Evolutionary conservation across 2,888 invertebrate species (phyloP), one percentile per base, ranked within the genome.

Genomic region (Zhuqinia jingwanae): DNA sequence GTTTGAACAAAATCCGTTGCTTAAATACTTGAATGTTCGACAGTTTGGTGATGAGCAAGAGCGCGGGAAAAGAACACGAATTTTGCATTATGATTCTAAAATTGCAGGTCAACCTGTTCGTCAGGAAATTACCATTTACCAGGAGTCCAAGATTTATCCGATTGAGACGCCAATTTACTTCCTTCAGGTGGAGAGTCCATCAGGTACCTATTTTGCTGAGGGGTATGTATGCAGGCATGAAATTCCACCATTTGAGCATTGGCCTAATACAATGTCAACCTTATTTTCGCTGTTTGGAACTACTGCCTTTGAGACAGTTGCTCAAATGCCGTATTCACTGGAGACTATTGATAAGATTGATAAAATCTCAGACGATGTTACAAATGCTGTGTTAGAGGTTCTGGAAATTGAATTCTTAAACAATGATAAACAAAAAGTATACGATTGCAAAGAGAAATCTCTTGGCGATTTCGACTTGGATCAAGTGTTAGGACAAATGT

Each of bases 121-220:
- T 10, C 50, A 30, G 30, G 22, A 20, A 1, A 15, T 68, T 5
- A 17, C 15, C 0, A 42, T 88, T 47, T 47, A 47, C 10, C 0
- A 53, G 36, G 88, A 88, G 15, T 17, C 58, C 0, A 17, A 17
- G 1, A n/a, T 15, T 0, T 70, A 86, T 70, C 58, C 87, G 0
- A 27, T 22, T 17, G 87, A 87, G n/a, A 87, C 85, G 0, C 36
- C 20, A 17, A 85, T 89, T 6, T 89, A 89, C 53, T 87, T 83
- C 50, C 30, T 89, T 20, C 84, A 87, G 50, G 89, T 89, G 3
- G 85, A 87, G 17, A 88, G 77, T 42, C 83, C 88, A 5, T 15
- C 63, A 6, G 89, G 89, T 15, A 89, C 89, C 0, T 89, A 89
- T 77, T 79, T 89, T 58, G 88, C 89, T 0, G 80, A 89, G 15